Evolutionary conservation across 1,140 invertebrate genomes (phyloP).

Genomic region (Acromyrmex charruanus): DNA sequence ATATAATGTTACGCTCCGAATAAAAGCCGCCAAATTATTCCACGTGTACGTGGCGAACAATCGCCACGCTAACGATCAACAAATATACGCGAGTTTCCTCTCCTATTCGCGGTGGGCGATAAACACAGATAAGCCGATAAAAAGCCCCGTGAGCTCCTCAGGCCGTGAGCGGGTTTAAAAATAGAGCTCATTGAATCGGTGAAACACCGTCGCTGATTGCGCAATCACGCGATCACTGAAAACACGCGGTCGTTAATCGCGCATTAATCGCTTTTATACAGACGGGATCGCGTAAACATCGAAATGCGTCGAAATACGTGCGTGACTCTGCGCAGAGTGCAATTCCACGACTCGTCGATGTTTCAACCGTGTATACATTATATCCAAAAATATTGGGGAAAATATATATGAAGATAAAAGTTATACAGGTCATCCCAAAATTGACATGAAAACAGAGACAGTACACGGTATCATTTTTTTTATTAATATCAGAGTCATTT

Average conservation of each 20-base stretch:
- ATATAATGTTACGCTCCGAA: conserved; percentile 46
- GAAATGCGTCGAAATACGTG: conserved; percentile 6
- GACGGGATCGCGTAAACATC: conserved; percentile 46
- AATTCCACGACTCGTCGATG: not conserved
- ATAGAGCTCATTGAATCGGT: conserved; percentile 60
- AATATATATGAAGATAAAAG: not conserved
- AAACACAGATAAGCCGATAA: conserved; percentile 57
- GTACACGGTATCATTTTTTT: not conserved
- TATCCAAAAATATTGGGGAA: not conserved
- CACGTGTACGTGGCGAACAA: conserved; percentile 50
- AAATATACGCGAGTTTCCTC: conserved; percentile 39
- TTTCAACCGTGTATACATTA: not conserved
- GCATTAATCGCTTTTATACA: conserved; percentile 54
- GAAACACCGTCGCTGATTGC: conserved; percentile 57
- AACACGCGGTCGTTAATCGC: conserved; percentile 64
- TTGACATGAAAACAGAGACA: not conserved
- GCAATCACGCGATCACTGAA: conserved; percentile 57
- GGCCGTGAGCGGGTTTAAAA: conserved; percentile 36
- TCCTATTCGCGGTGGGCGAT: conserved; percentile 37
- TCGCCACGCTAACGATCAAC: conserved; percentile 53
- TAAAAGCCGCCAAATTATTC: conserved; percentile 40
- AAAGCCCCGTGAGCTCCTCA: conserved; percentile 31
- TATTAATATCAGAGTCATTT: not conserved
- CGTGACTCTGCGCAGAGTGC: conserved; percentile 29
- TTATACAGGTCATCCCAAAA: not conserved